These are phyloP conservation scores for Oeneis ivallda DNA, from an alignment of 2,888 invertebrate species.

Conservation along the genomic window DNA sequence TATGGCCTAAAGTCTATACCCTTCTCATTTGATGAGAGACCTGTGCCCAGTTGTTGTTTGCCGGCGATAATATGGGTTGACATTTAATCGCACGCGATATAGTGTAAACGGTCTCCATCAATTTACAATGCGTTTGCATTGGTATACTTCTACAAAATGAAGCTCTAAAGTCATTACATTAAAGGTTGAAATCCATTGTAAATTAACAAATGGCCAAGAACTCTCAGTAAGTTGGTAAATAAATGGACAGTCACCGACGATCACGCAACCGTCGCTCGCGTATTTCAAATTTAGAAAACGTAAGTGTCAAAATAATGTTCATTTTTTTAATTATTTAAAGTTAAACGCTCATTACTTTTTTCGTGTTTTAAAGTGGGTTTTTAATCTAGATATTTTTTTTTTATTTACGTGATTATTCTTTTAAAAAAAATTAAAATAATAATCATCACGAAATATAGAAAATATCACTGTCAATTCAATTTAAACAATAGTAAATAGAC, in stretches of 20 bases:
- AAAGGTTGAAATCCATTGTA: constrained; percentile 4
- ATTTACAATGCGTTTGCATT: constrained; percentile 7
- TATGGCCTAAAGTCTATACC: too few species aligned
- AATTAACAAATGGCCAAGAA: constrained; percentile 14
- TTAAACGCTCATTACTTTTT: neutral
- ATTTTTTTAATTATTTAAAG: neutral
- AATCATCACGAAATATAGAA: neutral
- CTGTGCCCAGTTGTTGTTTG: too few species aligned
- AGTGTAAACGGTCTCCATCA: neutral
- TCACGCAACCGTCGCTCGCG: constrained; percentile 15
- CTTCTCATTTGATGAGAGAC: too few species aligned
- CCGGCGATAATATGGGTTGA: too few species aligned
- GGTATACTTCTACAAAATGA: neutral
- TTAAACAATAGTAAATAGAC: neutral
- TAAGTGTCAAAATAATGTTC: constrained; percentile 16
- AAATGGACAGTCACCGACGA: constrained; percentile 11
- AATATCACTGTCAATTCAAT: too few species aligned
- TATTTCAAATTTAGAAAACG: constrained; percentile 12
- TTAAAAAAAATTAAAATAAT: neutral
- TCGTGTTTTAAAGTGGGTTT: neutral
- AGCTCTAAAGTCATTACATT: neutral
- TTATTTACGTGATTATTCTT: neutral
- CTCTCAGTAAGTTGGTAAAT: constrained; percentile 5
- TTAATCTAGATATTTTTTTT: neutral
- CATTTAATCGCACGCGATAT: neutral